phyloP scores from a whole-genome alignment of 35 echinoderm and acorn worm genomes.

The Ptychodera flava region DNA sequence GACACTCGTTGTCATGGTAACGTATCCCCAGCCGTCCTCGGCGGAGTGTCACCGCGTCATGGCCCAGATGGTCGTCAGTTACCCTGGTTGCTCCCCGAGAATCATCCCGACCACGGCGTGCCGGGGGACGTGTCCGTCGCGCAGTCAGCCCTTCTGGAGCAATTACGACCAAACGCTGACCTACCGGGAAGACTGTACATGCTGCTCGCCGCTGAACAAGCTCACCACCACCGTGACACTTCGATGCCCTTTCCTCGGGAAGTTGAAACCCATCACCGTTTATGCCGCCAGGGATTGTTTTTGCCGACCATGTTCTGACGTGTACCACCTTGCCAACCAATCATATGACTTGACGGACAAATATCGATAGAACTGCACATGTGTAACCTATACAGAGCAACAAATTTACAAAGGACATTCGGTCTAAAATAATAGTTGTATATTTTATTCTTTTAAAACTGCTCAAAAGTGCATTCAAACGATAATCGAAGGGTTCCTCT shows the following conservation, averaged over 20 bases:
- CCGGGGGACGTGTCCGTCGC: not conserved
- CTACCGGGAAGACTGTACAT: not conserved
- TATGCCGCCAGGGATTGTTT: not conserved
- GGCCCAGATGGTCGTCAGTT: not conserved
- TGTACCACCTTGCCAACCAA: no score
- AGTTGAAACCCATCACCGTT: not conserved
- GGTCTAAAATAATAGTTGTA: no score
- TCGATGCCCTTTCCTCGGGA: not conserved
- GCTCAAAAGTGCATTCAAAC: no score
- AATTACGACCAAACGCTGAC: not conserved
- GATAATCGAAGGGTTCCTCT: no score
- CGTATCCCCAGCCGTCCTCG: not conserved
- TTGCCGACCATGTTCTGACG: not conserved
- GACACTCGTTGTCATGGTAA: not conserved
- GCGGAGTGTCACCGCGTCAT: not conserved
- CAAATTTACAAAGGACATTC: no score
- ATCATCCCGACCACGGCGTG: not conserved
- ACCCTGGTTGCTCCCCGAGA: not conserved
- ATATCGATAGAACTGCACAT: no score
- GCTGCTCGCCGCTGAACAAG: not conserved
- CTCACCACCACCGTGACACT: not conserved
- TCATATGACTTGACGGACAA: no score
- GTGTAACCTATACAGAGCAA: no score
- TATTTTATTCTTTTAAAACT: no score
- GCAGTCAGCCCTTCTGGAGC: not conserved